Evolutionary conservation across 1,140 invertebrate species (phyloP), one percentile per base, ranked within the genome.

Genomic region (Armadillidium nasatum): DNA sequence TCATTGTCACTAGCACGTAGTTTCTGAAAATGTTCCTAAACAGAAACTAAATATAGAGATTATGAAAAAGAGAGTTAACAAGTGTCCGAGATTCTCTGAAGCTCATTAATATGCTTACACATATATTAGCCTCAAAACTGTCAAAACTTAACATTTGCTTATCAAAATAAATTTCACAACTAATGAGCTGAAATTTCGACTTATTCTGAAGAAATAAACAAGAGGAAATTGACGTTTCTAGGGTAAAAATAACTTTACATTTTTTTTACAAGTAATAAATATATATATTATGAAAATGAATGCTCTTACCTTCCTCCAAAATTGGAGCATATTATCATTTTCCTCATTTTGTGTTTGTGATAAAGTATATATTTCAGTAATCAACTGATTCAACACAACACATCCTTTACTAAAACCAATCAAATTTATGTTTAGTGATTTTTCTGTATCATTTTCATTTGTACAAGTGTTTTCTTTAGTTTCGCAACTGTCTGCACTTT

Each of bases 371-470:
- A 94, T 90, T 84, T 95, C 93, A 83, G 93, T 91, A 45, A 95
- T 87, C 79, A 95, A 87, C 86, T 95, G 94, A 87, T 95, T 96
- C 74, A 96, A 87, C 73, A 95, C 93, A 67, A 94, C 92, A 85
- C 93, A 95, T 60, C 94, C 94, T 88, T 96, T 96, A 84, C 93
- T 95, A 84, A 96, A 96, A 0, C 92, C 94, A 79, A 95, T 88
- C 74, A 94, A 83, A 70, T 86, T 88, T 75, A 92, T 83, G 73
- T 86, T 83, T 83, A 80, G 22, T 83, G 81, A 54, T 82, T 81
- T 73, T 82, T 81, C 7, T 82, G 82, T 54, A 44, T 19, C 66
- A 68, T 23, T 68, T 68, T 21, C 66, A 68, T 10, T 68, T 4
- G 19, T 11, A 44, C 44, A 33, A 1, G 33, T 71, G 2, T 0